phyloP scores from a whole-genome alignment of 37 sponge, comb jelly and placozoan genomes.

The Amphimedon queenslandica region DNA sequence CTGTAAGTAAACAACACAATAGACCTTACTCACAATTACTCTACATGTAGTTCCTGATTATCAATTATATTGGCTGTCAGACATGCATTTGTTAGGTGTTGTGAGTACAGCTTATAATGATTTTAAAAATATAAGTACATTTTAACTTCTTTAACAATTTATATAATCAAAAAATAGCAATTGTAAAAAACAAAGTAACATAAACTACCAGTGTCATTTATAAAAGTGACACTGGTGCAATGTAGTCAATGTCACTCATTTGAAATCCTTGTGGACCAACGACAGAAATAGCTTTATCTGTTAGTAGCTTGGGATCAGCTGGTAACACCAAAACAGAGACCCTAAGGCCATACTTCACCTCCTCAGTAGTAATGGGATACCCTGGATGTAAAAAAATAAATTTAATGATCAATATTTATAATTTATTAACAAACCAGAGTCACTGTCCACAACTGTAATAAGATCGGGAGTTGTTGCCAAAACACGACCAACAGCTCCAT shows the following conservation, averaged over 20 bases:
- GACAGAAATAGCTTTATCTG: conserved; percentile 43
- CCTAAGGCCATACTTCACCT: conserved; percentile 60
- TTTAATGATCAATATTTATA: neutral
- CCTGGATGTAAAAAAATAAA: conserved; percentile 10
- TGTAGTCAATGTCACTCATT: conserved; percentile 29
- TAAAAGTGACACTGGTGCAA: conserved; percentile 11
- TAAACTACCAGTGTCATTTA: neutral
- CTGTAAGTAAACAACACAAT: too few species aligned
- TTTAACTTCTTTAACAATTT: too few species aligned
- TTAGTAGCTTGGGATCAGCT: conserved; percentile 46
- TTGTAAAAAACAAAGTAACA: too few species aligned
- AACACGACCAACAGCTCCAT: conserved; percentile 8
- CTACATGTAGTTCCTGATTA: too few species aligned
- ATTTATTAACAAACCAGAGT: conserved; percentile 24
- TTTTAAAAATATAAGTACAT: too few species aligned
- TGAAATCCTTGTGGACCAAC: conserved; percentile 84
- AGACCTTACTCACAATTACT: too few species aligned
- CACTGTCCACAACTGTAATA: conserved; percentile 53
- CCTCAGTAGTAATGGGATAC: conserved; percentile 78
- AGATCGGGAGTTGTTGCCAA: conserved; percentile 70
- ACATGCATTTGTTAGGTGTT: too few species aligned
- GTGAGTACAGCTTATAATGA: too few species aligned
- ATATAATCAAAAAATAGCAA: too few species aligned
- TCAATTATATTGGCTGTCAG: too few species aligned
- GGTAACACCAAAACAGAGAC: conserved; percentile 74